Percentiles rank a stretch among this genome's conserved stretches.
Conservation (phyloP, 1,140 invertebrate species). For the Helicoverpa zea region DNA sequence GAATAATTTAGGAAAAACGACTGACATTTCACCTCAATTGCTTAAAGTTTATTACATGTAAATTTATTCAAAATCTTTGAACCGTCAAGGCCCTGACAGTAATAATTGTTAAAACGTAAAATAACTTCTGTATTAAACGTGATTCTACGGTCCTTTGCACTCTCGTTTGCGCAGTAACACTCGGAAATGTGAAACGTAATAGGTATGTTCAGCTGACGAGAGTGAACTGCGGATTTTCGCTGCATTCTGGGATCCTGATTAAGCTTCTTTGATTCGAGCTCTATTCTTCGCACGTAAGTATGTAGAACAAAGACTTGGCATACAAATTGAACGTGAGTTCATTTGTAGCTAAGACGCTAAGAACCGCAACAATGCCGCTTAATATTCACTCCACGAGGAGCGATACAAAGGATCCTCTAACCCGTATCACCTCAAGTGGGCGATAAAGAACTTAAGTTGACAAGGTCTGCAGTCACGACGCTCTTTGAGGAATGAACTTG, state of each 20-base stretch:
- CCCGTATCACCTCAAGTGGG: slow-evolving; percentile 2
- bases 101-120: slow-evolving; percentile 5
- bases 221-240: background rate
- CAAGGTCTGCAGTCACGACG: background rate
- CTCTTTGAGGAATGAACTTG: background rate
- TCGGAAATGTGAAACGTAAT: too few species aligned
- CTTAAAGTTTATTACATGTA: slow-evolving; percentile 17
- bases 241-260: background rate
- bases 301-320: slow-evolving; percentile 5
- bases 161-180: background rate
- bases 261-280: background rate
- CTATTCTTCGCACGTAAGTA: slow-evolving; percentile 6
- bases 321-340: slow-evolving; percentile 17
- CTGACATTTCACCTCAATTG: background rate
- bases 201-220: background rate
- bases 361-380: slow-evolving; percentile 7
- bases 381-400: slow-evolving; percentile 7
- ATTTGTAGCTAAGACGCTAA: slow-evolving; percentile 32
- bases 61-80: slow-evolving; percentile 27
- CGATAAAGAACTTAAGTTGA: slow-evolving; percentile 7
- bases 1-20: background rate
- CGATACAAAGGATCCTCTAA: slow-evolving; percentile 11
- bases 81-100: background rate
- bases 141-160: background rate
- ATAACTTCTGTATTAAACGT: slow-evolving; percentile 3